Base-by-base conservation (phyloP, 1,140 invertebrate genomes). In the Lithobius niger region DNA sequence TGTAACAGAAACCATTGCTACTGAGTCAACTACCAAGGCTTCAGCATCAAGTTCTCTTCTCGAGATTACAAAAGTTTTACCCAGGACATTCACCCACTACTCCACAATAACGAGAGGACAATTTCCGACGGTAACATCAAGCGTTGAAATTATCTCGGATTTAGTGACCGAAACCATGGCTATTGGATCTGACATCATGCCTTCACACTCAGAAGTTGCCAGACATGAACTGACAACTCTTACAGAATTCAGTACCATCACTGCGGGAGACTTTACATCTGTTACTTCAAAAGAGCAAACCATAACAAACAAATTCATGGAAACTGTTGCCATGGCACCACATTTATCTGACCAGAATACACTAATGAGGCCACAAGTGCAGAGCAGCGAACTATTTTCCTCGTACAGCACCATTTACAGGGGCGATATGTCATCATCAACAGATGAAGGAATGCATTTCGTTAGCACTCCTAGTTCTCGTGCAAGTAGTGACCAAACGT, bases 361-460 rank as follows among this genome's bases (percentile, higher is more conserved):
- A 10, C 31, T 10, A 36, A n/a, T 6, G 6, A 36, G 31, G 6
- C n/a, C 31, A 6, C n/a, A n/a, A n/a, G n/a, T n/a, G n/a, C n/a
- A n/a, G n/a, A n/a, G n/a, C 18, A 45, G 16, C 6, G 43, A 45
- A 10, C 19, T 50, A 13, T 50, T 50, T 27, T 26, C 48, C 25
- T 50, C 13, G 4, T 50, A 50, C 48, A 50, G 48, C 24, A 50
- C 48, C 25, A 50, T 50, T 15, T 27, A 10, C n/a, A 24, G 48
- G 6, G 48, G 48, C 22, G 25, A 50, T 27, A 25, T 21, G 3
- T 50, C 48, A 6, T 27, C 48, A 4, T 22, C 27, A 3, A 26
- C 21, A 10, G 4, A 22, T 10, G 27, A 27, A 27, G 48, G n/a
- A n/a, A n/a, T n/a, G n/a, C n/a, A n/a, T n/a, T n/a, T n/a, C n/a